Base-by-base conservation (phyloP, 2,888 invertebrate genomes). In the Himalopsyche anomala region DNA sequence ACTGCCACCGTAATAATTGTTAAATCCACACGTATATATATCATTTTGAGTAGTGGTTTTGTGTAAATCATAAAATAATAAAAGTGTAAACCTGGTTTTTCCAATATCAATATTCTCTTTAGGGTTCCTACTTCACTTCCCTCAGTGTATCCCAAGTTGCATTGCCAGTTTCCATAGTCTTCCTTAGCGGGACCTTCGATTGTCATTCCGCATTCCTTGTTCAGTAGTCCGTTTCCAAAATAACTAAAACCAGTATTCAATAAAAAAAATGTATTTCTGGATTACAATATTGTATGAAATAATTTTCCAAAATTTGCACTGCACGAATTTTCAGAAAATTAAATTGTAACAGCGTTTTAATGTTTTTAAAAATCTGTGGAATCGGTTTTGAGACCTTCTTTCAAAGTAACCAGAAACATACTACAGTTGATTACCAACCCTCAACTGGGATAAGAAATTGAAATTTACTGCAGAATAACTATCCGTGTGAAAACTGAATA, bases 121-220 rank as follows among this genome's bases (percentile, higher is more conserved):
- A 85, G 6, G 5, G 28, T 40, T 40, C 84, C 55, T n/a, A n/a
- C 55, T 51, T 55, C 40, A 0, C 89, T 91, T 90, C 90, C 89
- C 86, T 90, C 90, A 36, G 91, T 90, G 0, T 92, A 90, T 0
- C 93, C 93, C 4, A 94, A 90, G 0, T 92, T 92, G 85, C 94
- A 94, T 9, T 92, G 90, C 94, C 94, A 94, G 3, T 91, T 91
- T 1, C 91, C 91, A 83, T 90, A 92, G 89, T 93, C 93, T 0
- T 89, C 86, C 0, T 88, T 81, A 1, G 90, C 90, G 0, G 93
- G 92, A 0, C 87, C 88, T 87, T 92, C 92, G 85, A 94, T 91
- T 0, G 93, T 92, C 87, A 94, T 90, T 1, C 94, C 94, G 88
- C 94, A 94, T 9, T 94, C 91, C 12, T 91, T 91, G 0, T 90